A percentile compares a stretch with the other conserved stretches of the same genome.
phyloP scores from a whole-genome alignment of 2,797 vertebrate species.

The Oreochromis grahami region DNA sequence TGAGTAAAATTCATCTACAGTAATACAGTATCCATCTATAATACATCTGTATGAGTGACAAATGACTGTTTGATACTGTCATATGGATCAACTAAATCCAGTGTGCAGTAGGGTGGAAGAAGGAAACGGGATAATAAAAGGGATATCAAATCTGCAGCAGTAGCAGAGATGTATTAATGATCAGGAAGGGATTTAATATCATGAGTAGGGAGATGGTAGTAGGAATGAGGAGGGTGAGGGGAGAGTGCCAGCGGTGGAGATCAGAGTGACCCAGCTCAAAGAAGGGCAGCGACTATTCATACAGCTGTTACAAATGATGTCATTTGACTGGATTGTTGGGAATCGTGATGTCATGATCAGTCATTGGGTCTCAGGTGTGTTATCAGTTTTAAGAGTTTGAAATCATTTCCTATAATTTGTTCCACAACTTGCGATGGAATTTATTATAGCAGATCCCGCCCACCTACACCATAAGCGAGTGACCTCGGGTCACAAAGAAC shows the following conservation, averaged over 20 bases:
- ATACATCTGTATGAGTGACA: background rate
- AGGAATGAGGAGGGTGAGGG: background rate
- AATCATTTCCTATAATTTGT: background rate
- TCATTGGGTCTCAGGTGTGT: background rate
- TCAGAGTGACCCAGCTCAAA: constrained; percentile 18
- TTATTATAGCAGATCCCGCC: background rate
- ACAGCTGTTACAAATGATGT: background rate
- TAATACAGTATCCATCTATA: background rate
- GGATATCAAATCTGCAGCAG: background rate
- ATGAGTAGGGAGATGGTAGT: background rate
- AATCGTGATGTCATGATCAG: background rate
- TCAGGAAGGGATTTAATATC: background rate
- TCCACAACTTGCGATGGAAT: background rate
- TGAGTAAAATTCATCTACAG: background rate
- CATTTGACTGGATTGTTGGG: background rate
- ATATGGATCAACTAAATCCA: constrained; percentile 23
- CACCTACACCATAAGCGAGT: background rate
- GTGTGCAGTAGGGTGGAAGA: background rate
- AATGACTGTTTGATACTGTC: constrained; percentile 18
- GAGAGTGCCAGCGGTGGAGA: background rate
- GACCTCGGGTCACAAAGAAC: background rate
- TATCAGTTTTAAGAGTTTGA: background rate
- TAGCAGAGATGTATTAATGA: background rate
- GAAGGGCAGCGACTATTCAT: background rate
- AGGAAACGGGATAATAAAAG: background rate